A percentile compares a stretch with the other conserved stretches of the same genome.
These are phyloP conservation scores for Rhynchomys soricoides DNA, from an alignment of 2,113 vertebrate genomes.

Conservation along the genomic window DNA sequence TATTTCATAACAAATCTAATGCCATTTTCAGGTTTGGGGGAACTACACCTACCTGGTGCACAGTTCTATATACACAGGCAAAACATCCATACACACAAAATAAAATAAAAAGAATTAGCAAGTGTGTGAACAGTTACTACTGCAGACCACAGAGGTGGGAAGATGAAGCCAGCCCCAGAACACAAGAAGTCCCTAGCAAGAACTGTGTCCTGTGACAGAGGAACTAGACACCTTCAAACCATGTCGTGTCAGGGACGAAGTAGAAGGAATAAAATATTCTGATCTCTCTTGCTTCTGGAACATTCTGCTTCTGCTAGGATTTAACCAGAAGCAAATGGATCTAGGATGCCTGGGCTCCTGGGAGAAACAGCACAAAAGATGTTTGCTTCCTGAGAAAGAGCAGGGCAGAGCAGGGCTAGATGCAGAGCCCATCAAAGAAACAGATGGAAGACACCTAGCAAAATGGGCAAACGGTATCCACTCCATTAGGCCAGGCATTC, in stretches of 20 bases:
- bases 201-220: too few species aligned
- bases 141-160: not conserved
- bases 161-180: not conserved
- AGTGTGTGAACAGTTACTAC: not conserved
- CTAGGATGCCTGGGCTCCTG: not conserved
- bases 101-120: not conserved
- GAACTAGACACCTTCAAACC: too few species aligned
- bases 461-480: not conserved
- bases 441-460: not conserved
- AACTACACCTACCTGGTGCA: not conserved
- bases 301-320: too few species aligned
- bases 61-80: too few species aligned
- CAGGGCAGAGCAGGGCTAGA: too few species aligned
- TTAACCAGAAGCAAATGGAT: not conserved
- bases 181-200: accelerated
- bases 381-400: too few species aligned
- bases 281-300: not conserved
- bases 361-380: not conserved
- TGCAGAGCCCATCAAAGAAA: not conserved
- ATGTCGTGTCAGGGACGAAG: not conserved
- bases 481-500: accelerated
- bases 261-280: not conserved
- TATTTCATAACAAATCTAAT: too few species aligned
- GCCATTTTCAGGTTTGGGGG: not conserved
- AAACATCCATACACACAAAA: not conserved